Base-by-base conservation (phyloP, 2,113 vertebrate genomes). In the Plectropomus leopardus region DNA sequence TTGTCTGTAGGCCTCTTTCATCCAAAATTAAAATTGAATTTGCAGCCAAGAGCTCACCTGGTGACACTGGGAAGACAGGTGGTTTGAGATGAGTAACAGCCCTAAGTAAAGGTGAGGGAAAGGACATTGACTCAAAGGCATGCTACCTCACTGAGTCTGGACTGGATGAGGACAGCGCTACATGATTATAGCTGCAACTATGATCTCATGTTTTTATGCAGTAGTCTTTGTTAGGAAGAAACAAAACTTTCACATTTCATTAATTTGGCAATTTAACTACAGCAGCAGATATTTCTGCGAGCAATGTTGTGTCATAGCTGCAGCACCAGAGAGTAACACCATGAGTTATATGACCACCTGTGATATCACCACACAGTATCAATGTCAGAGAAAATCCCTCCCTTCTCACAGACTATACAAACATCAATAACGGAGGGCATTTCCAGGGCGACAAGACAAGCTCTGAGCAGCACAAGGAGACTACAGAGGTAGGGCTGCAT, bases 61-160 rank as follows among this genome's bases (percentile, higher is more conserved):
- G 53, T 66, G 59, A 74, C 65, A 70, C 21, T 40, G 58, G 13
- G 30, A 74, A 9, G 80, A 89, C 84, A 87, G 67, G 77, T 82
- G 78, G 80, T 64, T 47, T 16, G 70, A 26, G 67, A 64, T 76
- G 75, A 79, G 69, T 32, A 57, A 88, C 72, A 72, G 79, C 63
- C 54, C 71, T 34, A 57, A 48, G 57, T 36, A 64, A 80, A 86
- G 80, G 85, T 81, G 75, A 76, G 55, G 54, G 55, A 72, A 81
- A 72, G 68, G 83, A 75, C 75, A 75, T 1, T 55, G 69, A 72
- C 53, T 84, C 24, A 83, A 75, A 72, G 60, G 44, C 68, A 69
- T 60, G 70, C 59, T 80, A 30, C 61, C 59, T 77, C 30, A 70
- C 44, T 48, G 69, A 68, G 23, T 1, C 42, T 60, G 32, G 57